Evolutionary conservation across 2,797 vertebrate genomes (phyloP).

Genomic region (Otus scops): DNA sequence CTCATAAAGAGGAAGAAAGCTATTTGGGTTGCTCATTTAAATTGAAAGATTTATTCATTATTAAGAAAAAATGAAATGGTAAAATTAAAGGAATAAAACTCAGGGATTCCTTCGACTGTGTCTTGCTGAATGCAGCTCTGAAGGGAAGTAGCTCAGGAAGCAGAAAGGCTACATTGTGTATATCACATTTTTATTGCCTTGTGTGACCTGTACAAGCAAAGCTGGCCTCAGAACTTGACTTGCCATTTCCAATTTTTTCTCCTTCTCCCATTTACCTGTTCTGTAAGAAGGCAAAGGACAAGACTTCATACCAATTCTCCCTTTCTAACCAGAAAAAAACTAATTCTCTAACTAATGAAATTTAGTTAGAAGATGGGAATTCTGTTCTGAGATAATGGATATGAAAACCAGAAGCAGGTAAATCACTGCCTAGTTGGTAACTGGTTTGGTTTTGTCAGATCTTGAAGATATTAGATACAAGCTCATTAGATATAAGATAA

Average conservation of each 20-base stretch:
- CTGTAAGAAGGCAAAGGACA: not conserved
- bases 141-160: not conserved
- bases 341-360: not conserved
- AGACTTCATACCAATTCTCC: not conserved
- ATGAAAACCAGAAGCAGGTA: not conserved
- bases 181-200: not conserved
- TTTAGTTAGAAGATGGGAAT: not conserved
- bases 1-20: fast-evolving
- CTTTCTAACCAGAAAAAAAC: not conserved
- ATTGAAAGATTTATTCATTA: not conserved
- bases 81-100: not conserved
- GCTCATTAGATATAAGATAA: not conserved
- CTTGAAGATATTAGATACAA: not conserved
- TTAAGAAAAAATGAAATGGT: not conserved
- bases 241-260: not conserved
- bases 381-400: not conserved
- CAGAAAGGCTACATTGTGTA: not conserved
- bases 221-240: not conserved
- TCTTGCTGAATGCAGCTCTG: not conserved
- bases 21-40: not conserved
- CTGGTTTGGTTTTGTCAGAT: not conserved
- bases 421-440: not conserved
- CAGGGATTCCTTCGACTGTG: fast-evolving
- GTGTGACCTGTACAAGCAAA: not conserved
- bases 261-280: not conserved